Percentiles rank a stretch among this genome's conserved stretches.
Evolutionary conservation across 1,140 invertebrate species (phyloP).

Genomic region (Acromyrmex charruanus): DNA sequence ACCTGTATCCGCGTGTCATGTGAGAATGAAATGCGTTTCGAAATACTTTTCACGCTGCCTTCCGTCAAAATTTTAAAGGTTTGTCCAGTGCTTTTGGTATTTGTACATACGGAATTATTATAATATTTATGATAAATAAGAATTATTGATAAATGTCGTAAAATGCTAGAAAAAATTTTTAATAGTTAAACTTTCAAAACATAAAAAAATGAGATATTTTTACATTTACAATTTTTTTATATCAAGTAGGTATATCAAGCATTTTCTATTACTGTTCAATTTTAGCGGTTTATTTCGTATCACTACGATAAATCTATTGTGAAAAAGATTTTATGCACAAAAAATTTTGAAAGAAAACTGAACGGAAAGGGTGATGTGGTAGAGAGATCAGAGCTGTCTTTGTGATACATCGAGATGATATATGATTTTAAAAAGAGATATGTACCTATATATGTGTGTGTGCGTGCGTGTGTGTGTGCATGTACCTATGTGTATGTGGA

Average conservation of each 20-base stretch:
- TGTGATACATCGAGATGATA: constrained; percentile 16
- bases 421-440: background rate
- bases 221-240: background rate
- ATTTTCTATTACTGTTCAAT: background rate
- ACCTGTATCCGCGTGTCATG: background rate
- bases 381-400: constrained; percentile 17
- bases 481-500: too few relatives aligned
- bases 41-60: background rate
- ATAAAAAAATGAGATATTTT: background rate
- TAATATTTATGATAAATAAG: background rate
- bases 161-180: background rate
- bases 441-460: too few relatives aligned
- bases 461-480: too few relatives aligned
- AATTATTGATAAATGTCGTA: background rate
- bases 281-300: background rate
- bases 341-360: constrained; percentile 4
- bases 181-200: background rate
- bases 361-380: background rate
- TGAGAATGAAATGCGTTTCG: constrained; percentile 23
- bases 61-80: constrained; percentile 19
- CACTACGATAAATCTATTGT: background rate
- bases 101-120: background rate
- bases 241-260: background rate
- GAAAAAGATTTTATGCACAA: constrained; percentile 11
- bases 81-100: background rate